Evolutionary conservation across 2,113 vertebrate genomes (phyloP), one percentile per base, ranked within the genome.

Genomic region (Lepus americanus): DNA sequence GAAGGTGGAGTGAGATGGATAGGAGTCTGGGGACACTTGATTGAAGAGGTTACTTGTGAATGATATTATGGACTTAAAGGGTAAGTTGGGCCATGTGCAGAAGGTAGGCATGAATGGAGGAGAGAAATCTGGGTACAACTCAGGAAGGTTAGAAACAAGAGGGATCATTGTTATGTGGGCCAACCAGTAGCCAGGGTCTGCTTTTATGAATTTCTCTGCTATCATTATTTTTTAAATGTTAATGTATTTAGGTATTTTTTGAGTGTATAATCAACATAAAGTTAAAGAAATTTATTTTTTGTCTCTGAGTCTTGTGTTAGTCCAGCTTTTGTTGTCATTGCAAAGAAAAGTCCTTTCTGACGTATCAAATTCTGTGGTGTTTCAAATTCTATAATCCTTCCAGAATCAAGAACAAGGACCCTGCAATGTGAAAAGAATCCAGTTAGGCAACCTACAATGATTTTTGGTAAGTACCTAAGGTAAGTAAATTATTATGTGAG

Each of bases 401-500:
- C 98, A 66, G 95, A 31, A 0, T 98, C 97, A 84, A 98, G 96
- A 94, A 98, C 97, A 95, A 98, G 96, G 78, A 98, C 95, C 95
- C 98, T 98, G 88, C 36, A 96, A 95, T 25, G 55, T 19, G 64
- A 97, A 91, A 94, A 95, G 13, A 97, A 92, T 25, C 16, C 78
- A 49, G 5, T 95, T 70, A 88, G 84, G 10, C 67, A 77, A 80
- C 9, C 5, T 55, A 36, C 39, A 39, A 31, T 86, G 51, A 6
- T 87, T 61, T 70, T 80, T 79, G 16, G 16, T 81, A 81, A 63
- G 6, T 29, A 89, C 69, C 0, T 51, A 80, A 87, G 5, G 4
- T 77, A 59, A 19, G 80, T 66, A 94, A 44, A 25, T 70, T 55
- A 76, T 13, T 49, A 16, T 39, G n/a, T 66, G 20, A 89, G 13